Base-by-base conservation (phyloP, 1,140 invertebrate species). In the Nasonia vitripennis region DNA sequence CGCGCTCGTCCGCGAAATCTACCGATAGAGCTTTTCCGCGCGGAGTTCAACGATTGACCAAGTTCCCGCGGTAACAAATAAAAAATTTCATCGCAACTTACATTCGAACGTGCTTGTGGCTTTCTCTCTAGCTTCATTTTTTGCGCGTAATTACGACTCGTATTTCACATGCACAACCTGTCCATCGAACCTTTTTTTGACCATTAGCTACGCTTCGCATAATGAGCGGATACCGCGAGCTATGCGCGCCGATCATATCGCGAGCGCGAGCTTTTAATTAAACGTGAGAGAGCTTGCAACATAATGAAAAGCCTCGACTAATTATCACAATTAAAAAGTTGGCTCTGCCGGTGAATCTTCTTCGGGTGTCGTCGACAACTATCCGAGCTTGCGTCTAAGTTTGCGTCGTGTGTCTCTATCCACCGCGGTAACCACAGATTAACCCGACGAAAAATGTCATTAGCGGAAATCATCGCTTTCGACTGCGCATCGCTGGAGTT, bases 21-120 rank as follows among this genome's bases (percentile, higher is more conserved):
- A 68, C 48, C 71, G 84, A 85, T 27, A 20, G 68, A 71, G 20
- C 51, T 78, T 62, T 62, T 62, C 48, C 10, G n/a, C 20, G 14
- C 20, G 14, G 84, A 78, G 71, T 78, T 77, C 71, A 78, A 68
- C 78, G 74, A 68, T 77, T 77, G 80, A 77, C 85, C 85, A 77
- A 77, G 45, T 78, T 82, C 75, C 1, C 12, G 48, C 41, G n/a
- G 68, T 37, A 37, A 37, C 68, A n/a, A 11, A n/a, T 2, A 31
- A 31, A 71, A 71, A 71, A 71, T 10, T 71, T 71, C 9, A 2
- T 71, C 6, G n/a, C 7, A 34, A 34, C 31, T 71, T 31, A 31
- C 31, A 71, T 71, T 62, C 17, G 55, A 62, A n/a, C 55, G 20
- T 62, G 55, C 17, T n/a, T n/a, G 17, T 20, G 14, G 51, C 1